Evolutionary conservation across 1,140 invertebrate genomes (phyloP).

Genomic region (Anagrus nilaparvatae): DNA sequence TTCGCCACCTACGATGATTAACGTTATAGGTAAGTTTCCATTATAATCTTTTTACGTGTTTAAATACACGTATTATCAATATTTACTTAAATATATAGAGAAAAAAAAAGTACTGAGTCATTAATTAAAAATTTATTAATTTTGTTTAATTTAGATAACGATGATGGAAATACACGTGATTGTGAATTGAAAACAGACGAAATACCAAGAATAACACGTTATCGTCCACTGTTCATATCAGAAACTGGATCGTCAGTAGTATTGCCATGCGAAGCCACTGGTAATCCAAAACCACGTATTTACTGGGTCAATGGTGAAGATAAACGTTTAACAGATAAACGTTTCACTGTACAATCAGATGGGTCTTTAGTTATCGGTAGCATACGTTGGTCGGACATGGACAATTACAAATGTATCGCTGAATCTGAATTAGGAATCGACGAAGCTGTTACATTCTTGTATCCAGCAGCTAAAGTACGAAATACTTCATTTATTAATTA

Average conservation of each 20-base stretch:
- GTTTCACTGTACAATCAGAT: conserved; percentile 48
- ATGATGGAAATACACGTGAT: not conserved
- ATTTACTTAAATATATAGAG: conserved; percentile 4
- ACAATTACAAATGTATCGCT: conserved; percentile 62
- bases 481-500: conserved; percentile 16
- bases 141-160: not conserved
- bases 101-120: not conserved
- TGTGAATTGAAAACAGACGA: not conserved
- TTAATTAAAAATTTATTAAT: conserved; percentile 1
- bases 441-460: conserved; percentile 60
- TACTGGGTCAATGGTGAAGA: conserved; percentile 56
- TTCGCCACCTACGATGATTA: conserved; percentile 33
- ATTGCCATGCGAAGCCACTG: conserved; percentile 59
- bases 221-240: conserved; percentile 30
- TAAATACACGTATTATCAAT: no score
- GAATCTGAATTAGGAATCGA: conserved; percentile 51
- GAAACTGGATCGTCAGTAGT: conserved; percentile 50
- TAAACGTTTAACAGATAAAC: conserved; percentile 40
- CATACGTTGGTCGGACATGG: conserved; percentile 70
- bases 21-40: conserved; percentile 34
- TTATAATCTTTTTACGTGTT: no score
- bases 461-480: conserved; percentile 53
- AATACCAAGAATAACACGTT: conserved; percentile 17
- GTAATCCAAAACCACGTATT: conserved; percentile 51
- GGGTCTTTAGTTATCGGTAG: conserved; percentile 64